Percentiles rank a stretch among this genome's conserved stretches.
Conservation (phyloP, 1,140 invertebrate genomes). For the Cotesia vestalis region DNA sequence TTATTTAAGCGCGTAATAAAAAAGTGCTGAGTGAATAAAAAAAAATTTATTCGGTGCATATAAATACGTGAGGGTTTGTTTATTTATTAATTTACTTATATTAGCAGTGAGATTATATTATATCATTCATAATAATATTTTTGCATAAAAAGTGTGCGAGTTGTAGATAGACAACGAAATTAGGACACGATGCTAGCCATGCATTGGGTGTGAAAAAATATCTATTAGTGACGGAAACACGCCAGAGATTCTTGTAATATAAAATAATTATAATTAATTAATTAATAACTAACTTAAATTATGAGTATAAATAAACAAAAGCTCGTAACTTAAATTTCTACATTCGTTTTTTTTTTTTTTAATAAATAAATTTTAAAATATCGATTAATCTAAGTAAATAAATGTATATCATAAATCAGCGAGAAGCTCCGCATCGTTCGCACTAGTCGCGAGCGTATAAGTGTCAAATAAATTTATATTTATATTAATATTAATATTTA, state of each 20-base stretch:
- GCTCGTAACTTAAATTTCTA: background rate
- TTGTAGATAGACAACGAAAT: conserved; percentile 39
- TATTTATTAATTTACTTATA: no score
- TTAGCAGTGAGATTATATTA: background rate
- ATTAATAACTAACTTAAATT: conserved; percentile 2
- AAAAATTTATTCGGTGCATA: conserved; percentile 19
- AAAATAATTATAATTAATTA: conserved; percentile 6
- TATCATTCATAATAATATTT: conserved; percentile 40
- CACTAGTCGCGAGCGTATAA: conserved; percentile 19
- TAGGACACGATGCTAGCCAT: conserved; percentile 54
- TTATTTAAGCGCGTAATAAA: background rate
- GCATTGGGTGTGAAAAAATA: conserved; percentile 43
- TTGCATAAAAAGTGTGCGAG: no score
- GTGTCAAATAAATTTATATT: background rate
- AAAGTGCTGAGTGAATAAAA: no score
- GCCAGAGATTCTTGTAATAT: conserved; percentile 14
- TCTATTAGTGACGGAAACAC: conserved; percentile 26
- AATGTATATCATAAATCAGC: conserved; percentile 26
- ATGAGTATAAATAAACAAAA: conserved; percentile 12
- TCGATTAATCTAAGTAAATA: conserved; percentile 4
- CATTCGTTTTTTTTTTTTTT: no score
- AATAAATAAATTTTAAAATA: conserved; percentile 24
- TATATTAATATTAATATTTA: no score
- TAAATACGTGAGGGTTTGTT: background rate
- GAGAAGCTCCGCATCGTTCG: conserved; percentile 32